Evolutionary conservation across 2,888 invertebrate species (phyloP), one percentile per base, ranked within the genome.

Genomic region (Meghimatium bilineatum): DNA sequence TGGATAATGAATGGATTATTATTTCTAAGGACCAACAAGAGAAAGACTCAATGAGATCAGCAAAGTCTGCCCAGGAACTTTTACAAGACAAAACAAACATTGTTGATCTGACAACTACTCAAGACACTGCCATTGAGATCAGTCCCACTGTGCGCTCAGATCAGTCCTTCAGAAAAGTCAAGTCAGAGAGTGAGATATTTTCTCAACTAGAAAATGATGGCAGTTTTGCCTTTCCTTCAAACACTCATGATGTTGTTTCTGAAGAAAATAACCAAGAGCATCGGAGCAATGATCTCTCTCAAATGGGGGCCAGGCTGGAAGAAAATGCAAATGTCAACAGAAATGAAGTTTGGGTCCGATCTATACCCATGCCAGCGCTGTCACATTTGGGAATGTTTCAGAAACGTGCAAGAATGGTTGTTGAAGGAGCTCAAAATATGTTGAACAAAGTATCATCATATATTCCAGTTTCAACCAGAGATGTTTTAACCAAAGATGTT

Each of bases 111-210:
- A 23, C 29, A n/a, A 10, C n/a, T n/a, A n/a, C n/a, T n/a, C n/a
- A n/a, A n/a, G 12, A 44, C 44, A 44, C 12, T 8, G 12, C 44
- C 5, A 12, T 44, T 44, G 44, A 44, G 12, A n/a, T n/a, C 20
- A 63, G 60, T 66, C 32, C 66, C 17, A 44, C 6, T 44, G 44
- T n/a, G n/a, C n/a, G n/a, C n/a, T n/a, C 63, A 63, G n/a, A 63
- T 20, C 26, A 63, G 26, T 26, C 12, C 5, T n/a, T 6, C 26
- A 63, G 26, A 5, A 1, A 38, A 26, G 17, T 17, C 1, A 56
- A 82, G 10, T 82, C 69, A 14, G 75, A 80, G 36, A n/a, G n/a
- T 12, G 84, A 84, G 32, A 79, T 84, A n/a, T 84, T 84, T 52
- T 80, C 67, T 52, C 79, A 29, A 3, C 75, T 84, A 5, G 49